Evolutionary conservation across 1,140 invertebrate species (phyloP).

Genomic region (Odontomachus brunneus): DNA sequence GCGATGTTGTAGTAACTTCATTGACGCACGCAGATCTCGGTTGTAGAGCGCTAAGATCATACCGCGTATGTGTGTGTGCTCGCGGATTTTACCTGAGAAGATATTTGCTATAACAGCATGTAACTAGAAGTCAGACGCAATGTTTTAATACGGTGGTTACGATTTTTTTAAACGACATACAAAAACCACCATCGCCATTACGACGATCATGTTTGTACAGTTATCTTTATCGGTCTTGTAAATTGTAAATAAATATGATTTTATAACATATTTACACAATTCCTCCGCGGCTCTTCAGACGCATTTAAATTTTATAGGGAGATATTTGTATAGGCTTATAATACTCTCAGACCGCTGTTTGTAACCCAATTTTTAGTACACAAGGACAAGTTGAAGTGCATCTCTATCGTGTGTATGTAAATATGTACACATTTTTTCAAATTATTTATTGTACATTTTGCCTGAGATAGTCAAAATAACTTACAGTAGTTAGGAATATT

Average conservation of each 20-base stretch:
- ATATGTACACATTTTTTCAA: conserved; percentile 43
- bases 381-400: not conserved
- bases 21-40: conserved; percentile 32
- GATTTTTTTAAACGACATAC: conserved; percentile 75
- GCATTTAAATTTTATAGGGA: conserved; percentile 55
- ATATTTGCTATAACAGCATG: conserved; percentile 50
- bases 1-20: conserved; percentile 44
- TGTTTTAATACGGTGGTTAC: conserved; percentile 80
- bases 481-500: conserved; percentile 9
- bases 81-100: conserved; percentile 17
- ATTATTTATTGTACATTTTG: conserved; percentile 43
- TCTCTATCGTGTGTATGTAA: not conserved
- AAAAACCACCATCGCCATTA: conserved; percentile 51
- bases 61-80: conserved; percentile 28
- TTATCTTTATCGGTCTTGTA: conserved; percentile 74
- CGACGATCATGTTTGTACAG: conserved; percentile 79
- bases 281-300: conserved; percentile 28
- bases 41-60: conserved; percentile 15
- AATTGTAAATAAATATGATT: conserved; percentile 86
- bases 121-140: conserved; percentile 69
- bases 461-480: not conserved
- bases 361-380: conserved; percentile 4
- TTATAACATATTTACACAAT: conserved; percentile 76
- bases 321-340: conserved; percentile 22
- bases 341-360: conserved; percentile 7